These are phyloP conservation scores for Biston stratarius DNA, from an alignment of 2,888 invertebrate genomes.

Conservation along the genomic window DNA sequence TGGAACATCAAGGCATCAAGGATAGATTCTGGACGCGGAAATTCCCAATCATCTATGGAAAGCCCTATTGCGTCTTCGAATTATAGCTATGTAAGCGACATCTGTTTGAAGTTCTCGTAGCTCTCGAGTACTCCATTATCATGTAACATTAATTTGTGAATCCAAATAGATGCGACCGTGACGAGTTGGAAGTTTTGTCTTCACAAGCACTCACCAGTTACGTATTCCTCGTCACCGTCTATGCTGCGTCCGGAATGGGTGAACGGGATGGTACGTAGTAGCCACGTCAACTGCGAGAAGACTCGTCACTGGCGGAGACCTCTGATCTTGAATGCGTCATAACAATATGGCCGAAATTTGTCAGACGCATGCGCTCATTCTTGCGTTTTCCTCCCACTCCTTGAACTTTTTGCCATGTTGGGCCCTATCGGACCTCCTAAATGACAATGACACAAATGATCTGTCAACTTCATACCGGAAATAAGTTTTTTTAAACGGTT, in stretches of 20 bases:
- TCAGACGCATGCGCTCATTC: conserved; percentile 78
- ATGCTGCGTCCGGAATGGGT: conserved; percentile 97
- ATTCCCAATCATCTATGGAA: conserved; percentile 44
- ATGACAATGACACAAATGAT: conserved; percentile 18
- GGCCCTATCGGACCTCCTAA: conserved; percentile 5
- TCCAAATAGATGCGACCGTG: conserved; percentile 79
- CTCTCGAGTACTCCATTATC: conserved; percentile 57
- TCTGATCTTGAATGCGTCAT: conserved; percentile 92
- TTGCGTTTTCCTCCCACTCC: conserved; percentile 46
- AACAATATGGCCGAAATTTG: conserved; percentile 89
- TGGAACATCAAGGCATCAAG: conserved; percentile 72
- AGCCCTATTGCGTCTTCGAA: conserved; percentile 74
- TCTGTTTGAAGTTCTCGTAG: conserved; percentile 55
- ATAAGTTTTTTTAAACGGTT: not conserved
- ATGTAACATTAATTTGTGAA: conserved; percentile 75
- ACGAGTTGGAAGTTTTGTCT: conserved; percentile 85
- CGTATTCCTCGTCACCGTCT: conserved; percentile 98
- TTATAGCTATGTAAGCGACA: conserved; percentile 61
- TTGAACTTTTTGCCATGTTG: conserved; percentile 25
- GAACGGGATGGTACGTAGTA: conserved; percentile 96
- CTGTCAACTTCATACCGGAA: conserved; percentile 26
- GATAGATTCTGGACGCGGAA: conserved; percentile 73
- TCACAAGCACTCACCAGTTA: conserved; percentile 94
- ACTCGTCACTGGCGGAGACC: conserved; percentile 93
- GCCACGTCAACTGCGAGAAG: conserved; percentile 96